Base-by-base conservation (phyloP, 2,113 vertebrate species). In the Seriola dumerili region DNA sequence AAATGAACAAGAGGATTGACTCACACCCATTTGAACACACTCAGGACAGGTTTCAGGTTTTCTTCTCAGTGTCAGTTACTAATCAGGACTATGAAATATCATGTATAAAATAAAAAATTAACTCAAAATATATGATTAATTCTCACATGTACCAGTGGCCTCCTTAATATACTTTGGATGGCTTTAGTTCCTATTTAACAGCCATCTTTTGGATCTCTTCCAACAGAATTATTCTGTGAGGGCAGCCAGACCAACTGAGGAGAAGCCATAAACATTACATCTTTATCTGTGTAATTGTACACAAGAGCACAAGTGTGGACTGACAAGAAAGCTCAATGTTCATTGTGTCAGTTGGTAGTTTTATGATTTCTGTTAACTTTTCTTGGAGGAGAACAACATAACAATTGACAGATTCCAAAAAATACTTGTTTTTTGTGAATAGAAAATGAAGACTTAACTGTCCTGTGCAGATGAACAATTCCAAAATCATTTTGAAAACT, bases 201-300 rank as follows among this genome's bases (percentile, higher is more conserved):
- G 40, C 42, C 32, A 40, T 64, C 38, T 61, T 81, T 86, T 88
- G 76, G 81, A 86, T 76, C 54, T 79, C 57, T 50, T 90, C 80
- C 88, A 78, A 19, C 38, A 19, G 66, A 36, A 78, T 86, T 83
- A 73, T 74, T 81, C 76, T 62, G 68, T 82, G 69, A 76, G 59
- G 81, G 54, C 72, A 72, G 68, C 58, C 54, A 50, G 75, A 89
- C 76, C 80, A 88, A 73, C 54, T 86, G 71, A 89, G 66, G 64
- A 79, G 65, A 85, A 76, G 77, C 87, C 78, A 92, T 93, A 94
- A 95, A 95, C 80, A 58, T 78, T 55, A 59, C 72, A 85, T 91
- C 83, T 92, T 90, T 94, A 95, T 94, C 88, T 85, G 68, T 81
- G 85, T 80, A 74, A 86, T 76, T 87, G 87, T 77, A 85, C 76